Evolutionary conservation across 2,888 invertebrate species (phyloP).

Genomic region (Neocrepidodera transversa): DNA sequence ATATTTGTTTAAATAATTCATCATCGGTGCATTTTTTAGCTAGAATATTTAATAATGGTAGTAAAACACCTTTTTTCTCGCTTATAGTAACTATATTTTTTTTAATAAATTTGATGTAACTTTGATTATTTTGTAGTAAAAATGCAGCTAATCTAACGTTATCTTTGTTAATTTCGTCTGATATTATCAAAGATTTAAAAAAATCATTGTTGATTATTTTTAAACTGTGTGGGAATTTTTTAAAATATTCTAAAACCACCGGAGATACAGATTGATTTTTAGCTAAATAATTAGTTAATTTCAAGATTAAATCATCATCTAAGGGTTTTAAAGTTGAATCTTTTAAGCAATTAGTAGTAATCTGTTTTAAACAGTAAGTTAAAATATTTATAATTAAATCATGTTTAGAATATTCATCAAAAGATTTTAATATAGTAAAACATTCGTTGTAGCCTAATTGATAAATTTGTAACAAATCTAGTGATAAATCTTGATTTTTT

Average conservation of each 20-base stretch:
- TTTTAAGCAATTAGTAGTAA: conserved; percentile 32
- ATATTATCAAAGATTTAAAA: conserved; percentile 64
- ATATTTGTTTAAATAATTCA: conserved; percentile 64
- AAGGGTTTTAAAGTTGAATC: conserved; percentile 40
- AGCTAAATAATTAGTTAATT: conserved; percentile 41
- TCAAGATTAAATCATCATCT: conserved; percentile 34
- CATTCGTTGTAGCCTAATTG: conserved; percentile 58
- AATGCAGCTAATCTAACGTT: conserved; percentile 66
- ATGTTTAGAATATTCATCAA: conserved; percentile 20
- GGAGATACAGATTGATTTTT: conserved; percentile 60
- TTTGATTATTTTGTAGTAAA: conserved; percentile 65
- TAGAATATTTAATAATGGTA: conserved; percentile 67
- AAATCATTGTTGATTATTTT: conserved; percentile 62
- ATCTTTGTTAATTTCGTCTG: conserved; percentile 64
- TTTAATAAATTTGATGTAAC: conserved; percentile 61
- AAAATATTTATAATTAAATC: conserved; percentile 37
- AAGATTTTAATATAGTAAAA: conserved; percentile 56
- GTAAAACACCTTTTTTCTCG: conserved; percentile 68
- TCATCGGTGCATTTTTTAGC: conserved; percentile 61
- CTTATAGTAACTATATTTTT: conserved; percentile 63
- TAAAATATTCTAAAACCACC: conserved; percentile 65
- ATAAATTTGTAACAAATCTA: conserved; percentile 60
- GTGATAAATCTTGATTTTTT: conserved; percentile 39
- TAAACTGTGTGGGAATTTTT: conserved; percentile 68
- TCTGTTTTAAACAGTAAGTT: conserved; percentile 43